A percentile compares a stretch with the other conserved stretches of the same genome.
Conservation (phyloP, 2,113 vertebrate genomes). For the Columba janthina region DNA sequence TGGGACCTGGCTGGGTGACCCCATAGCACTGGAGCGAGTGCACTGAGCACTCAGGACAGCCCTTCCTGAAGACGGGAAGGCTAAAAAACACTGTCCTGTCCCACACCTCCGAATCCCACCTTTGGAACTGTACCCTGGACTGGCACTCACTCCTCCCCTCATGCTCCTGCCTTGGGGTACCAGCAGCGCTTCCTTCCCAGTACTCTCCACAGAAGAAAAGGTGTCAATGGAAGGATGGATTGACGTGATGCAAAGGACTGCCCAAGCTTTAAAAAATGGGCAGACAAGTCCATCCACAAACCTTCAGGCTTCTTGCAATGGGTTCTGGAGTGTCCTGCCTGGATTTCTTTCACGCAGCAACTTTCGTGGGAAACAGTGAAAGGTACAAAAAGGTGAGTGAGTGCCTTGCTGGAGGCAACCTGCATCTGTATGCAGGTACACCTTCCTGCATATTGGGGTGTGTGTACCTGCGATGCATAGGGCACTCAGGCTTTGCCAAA, state of each 20-base stretch:
- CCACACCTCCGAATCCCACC: not conserved
- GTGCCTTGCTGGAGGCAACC: not conserved
- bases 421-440: too few species aligned
- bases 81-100: not conserved
- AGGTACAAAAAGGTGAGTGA: not conserved
- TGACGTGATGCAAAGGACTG: not conserved
- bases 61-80: not conserved
- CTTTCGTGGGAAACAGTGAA: not conserved
- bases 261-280: not conserved
- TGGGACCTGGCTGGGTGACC: accelerated
- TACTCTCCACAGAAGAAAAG: not conserved
- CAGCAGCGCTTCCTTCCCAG: accelerated
- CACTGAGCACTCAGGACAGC: not conserved
- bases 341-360: not conserved
- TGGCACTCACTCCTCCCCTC: not conserved
- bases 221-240: not conserved
- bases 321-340: not conserved
- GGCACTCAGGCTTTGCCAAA: not conserved
- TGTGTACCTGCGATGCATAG: not conserved
- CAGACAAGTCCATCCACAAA: not conserved
- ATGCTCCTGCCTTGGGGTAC: accelerated
- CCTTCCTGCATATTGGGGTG: not conserved
- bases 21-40: not conserved
- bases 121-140: too few species aligned
- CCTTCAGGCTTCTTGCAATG: not conserved